Conservation (phyloP, 2,888 invertebrate genomes). For the Elaeidobius kamerunicus region DNA sequence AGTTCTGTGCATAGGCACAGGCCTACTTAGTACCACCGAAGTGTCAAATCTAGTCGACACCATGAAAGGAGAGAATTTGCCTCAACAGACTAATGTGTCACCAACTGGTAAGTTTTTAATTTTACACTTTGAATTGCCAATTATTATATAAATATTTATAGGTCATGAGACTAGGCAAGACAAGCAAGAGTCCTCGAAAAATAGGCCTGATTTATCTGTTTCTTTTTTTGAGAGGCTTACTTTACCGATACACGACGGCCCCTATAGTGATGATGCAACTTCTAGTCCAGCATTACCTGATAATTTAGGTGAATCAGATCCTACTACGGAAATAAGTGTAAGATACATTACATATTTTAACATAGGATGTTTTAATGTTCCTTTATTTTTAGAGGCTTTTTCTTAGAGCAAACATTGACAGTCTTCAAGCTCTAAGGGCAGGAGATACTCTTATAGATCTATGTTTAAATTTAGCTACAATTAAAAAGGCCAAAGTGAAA, state of each 20-base stretch:
- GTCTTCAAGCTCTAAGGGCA: conserved; percentile 77
- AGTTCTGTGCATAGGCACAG: conserved; percentile 68
- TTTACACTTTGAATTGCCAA: background rate
- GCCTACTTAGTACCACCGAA: conserved; percentile 71
- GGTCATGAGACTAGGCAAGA: conserved; percentile 47
- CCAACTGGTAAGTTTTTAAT: conserved; percentile 19
- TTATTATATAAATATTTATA: background rate
- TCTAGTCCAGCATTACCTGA: conserved; percentile 45
- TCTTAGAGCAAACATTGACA: conserved; percentile 71
- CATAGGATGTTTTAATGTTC: background rate
- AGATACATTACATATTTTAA: conserved; percentile 20
- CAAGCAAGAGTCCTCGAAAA: conserved; percentile 58
- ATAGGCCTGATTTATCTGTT: conserved; percentile 66
- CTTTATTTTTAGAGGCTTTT: conserved; percentile 63
- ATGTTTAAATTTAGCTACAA: conserved; percentile 72
- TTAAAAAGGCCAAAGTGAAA: conserved; percentile 60
- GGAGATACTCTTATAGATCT: conserved; percentile 79
- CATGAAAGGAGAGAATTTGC: conserved; percentile 67
- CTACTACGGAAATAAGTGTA: conserved; percentile 52
- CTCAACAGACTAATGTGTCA: conserved; percentile 41
- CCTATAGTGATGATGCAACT: conserved; percentile 45
- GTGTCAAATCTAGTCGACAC: conserved; percentile 71
- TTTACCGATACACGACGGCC: conserved; percentile 61
- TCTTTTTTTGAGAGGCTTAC: conserved; percentile 72
- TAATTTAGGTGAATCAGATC: conserved; percentile 41